These are phyloP conservation scores for Lepidochrysops patricia DNA, from an alignment of 2,888 invertebrate species.

Conservation along the genomic window DNA sequence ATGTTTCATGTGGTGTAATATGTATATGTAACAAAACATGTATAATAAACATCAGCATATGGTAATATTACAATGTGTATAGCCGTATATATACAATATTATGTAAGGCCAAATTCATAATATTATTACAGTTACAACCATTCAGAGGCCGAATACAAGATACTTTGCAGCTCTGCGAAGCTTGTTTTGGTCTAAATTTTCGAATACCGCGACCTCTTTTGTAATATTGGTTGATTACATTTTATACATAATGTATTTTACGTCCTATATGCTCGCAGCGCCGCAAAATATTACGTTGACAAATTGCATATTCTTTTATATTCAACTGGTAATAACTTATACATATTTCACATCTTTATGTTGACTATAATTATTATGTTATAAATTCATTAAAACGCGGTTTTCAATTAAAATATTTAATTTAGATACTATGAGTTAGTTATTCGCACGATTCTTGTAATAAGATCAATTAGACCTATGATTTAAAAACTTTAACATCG, in stretches of 20 bases:
- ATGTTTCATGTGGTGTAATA: background rate
- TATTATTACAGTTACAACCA: background rate
- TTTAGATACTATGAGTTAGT: background rate
- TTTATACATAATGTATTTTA: too few relatives aligned
- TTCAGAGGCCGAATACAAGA: background rate
- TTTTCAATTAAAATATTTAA: background rate
- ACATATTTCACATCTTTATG: background rate
- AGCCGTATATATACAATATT: background rate
- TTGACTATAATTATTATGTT: too few relatives aligned
- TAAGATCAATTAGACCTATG: background rate
- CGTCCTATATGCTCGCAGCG: too few relatives aligned
- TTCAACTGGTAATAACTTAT: background rate
- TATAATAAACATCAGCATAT: too few relatives aligned
- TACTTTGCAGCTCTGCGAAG: background rate
- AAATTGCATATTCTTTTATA: too few relatives aligned
- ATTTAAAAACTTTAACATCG: background rate
- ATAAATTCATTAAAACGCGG: too few relatives aligned
- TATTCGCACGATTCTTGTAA: background rate
- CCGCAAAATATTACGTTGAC: too few relatives aligned
- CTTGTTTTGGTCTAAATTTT: background rate
- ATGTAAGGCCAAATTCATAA: background rate
- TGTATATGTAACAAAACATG: background rate
- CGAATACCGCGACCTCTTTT: too few relatives aligned
- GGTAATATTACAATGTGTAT: too few relatives aligned
- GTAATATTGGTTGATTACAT: too few relatives aligned